These are phyloP conservation scores for Coregonus clupeaformis DNA, from an alignment of 2,113 vertebrate species.

Conservation along the genomic window DNA sequence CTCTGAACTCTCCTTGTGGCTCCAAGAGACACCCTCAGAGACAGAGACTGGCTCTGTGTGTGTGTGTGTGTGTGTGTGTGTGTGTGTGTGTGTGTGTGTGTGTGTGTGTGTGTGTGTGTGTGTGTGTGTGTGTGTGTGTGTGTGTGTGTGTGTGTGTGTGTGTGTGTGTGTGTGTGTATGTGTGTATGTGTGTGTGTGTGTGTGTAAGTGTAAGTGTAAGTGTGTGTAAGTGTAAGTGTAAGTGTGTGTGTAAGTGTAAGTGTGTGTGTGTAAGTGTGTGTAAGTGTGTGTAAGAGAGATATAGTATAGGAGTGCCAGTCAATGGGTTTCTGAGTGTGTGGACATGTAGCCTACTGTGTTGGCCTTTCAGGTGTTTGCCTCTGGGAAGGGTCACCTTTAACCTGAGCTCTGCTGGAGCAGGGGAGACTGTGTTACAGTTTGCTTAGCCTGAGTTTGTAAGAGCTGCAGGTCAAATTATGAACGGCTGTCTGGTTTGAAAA, in stretches of 20 bases:
- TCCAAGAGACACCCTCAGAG: background rate
- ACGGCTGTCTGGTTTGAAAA: constrained; percentile 17
- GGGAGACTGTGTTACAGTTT: constrained; percentile 5
- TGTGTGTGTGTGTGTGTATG: constrained; percentile 4
- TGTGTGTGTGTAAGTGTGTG: background rate
- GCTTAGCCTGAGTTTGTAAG: constrained; percentile 7
- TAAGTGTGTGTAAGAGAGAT: background rate
- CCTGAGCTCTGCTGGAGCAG: background rate
- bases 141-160: background rate
- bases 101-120: background rate
- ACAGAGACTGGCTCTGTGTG: too few relatives aligned
- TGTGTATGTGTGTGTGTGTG: background rate
- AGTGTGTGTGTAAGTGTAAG: background rate
- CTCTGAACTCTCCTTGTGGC: constrained; percentile 1
- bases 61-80: background rate
- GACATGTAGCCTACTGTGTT: background rate
- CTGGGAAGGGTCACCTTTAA: constrained; percentile 1
- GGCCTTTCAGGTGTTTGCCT: constrained; percentile 10
- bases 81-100: background rate
- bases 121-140: background rate
- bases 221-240: background rate
- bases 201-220: too few relatives aligned
- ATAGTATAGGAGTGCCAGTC: too few relatives aligned
- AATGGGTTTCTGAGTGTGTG: too few relatives aligned
- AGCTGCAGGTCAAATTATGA: constrained; percentile 4